Conservation (phyloP, 1,140 invertebrate species). For the Brachionus asplanchnoidis region DNA sequence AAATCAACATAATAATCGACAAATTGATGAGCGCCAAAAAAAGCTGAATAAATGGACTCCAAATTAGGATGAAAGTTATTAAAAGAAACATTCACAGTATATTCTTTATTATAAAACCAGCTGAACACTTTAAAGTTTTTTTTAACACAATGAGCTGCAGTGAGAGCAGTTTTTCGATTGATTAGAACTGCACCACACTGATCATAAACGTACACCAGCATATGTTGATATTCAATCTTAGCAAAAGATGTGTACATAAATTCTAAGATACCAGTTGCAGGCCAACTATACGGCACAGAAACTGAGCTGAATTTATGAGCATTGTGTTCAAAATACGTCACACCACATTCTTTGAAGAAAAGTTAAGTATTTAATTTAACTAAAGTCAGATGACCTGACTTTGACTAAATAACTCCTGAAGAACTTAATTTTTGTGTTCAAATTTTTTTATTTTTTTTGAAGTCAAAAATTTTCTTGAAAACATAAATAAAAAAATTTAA, state of each 20-base stretch:
- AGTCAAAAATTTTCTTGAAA: too few species aligned
- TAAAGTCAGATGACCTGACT: too few species aligned
- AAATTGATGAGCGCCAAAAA: background rate
- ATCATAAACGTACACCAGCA: background rate
- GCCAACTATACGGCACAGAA: slow-evolving; percentile 24
- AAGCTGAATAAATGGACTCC: slow-evolving; percentile 7
- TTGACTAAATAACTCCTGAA: too few species aligned
- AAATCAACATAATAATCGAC: background rate
- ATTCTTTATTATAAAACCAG: background rate
- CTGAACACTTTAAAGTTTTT: background rate
- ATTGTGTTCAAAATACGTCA: slow-evolving; percentile 2
- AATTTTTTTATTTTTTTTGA: too few species aligned
- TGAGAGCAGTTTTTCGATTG: background rate
- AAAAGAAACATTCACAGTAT: background rate
- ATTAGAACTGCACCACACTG: background rate
- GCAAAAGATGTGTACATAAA: background rate
- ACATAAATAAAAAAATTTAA: too few species aligned
- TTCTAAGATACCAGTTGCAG: background rate
- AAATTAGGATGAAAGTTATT: slow-evolving; percentile 22
- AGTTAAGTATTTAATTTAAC: too few species aligned
- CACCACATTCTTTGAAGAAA: slow-evolving; percentile 40
- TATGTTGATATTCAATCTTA: background rate
- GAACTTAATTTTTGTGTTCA: too few species aligned
- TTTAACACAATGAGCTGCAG: slow-evolving; percentile 6
- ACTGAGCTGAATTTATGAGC: background rate